Base-by-base conservation (phyloP, 2,797 vertebrate species). In the Chromis chromis region DNA sequence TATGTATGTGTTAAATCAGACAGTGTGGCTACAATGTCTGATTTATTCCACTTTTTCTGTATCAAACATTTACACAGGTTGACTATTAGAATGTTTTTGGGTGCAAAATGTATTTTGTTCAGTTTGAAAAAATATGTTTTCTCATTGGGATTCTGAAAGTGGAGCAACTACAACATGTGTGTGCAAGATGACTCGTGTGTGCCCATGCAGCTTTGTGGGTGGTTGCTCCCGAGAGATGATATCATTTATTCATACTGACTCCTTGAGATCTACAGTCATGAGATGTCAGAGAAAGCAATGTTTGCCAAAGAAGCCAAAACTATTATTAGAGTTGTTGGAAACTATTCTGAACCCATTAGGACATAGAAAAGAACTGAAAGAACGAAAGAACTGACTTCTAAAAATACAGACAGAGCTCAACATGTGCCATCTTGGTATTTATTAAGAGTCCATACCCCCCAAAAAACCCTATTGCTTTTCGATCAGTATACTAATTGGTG, bases 401-500 rank as follows among this genome's bases (percentile, higher is more conserved):
- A 42, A 42, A 16, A 42, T 36, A 42, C 40, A 42, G 14, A 42
- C 14, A 9, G 14, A 14, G 3, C 14, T 42, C 4, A 17, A 40
- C 14, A 40, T 14, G 39, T 14, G 39, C 39, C 14, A 2, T 40
- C 4, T 14, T 31, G 8, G 31, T 31, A 31, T 7, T 8, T 31
- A 31, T 9, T 31, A 31, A 36, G 33, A 12, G 33, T 11, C 10
- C 3, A 10, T 11, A 36, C 1, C 10, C 10, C 33, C 10, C 33
- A 36, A 36, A 36, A 36, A 36, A 3, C 10, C 33, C 40, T 4
- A 42, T 42, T 42, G 40, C 40, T 42, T 16, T 42, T 16, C 3
- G 31, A 75, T 73, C 5, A 52, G 48, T 39, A 12, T 21, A 52
- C 46, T 67, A 73, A 74, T 50, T 74, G 55, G 65, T 65, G 40